These are phyloP conservation scores for Cosmia pyralina DNA, from an alignment of 2,888 invertebrate genomes.

Conservation along the genomic window DNA sequence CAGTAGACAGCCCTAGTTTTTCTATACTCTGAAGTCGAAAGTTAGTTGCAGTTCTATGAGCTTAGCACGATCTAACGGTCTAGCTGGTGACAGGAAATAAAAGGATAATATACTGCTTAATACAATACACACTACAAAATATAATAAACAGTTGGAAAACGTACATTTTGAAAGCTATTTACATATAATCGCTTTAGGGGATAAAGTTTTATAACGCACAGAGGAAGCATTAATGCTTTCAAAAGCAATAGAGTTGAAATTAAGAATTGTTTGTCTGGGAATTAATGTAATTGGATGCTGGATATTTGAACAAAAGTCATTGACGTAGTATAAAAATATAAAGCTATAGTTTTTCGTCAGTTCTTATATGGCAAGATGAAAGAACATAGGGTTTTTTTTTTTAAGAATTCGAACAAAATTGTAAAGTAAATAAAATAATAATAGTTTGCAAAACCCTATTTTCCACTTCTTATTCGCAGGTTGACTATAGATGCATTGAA, in stretches of 20 bases:
- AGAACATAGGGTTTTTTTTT: background rate
- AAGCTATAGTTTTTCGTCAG: background rate
- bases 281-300: slow-evolving; percentile 39
- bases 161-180: slow-evolving; percentile 53
- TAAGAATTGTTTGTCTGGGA: slow-evolving; percentile 28
- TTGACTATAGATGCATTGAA: background rate
- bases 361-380: background rate
- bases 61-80: slow-evolving; percentile 74
- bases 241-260: slow-evolving; percentile 60
- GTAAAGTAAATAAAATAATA: no score
- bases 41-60: slow-evolving; percentile 72
- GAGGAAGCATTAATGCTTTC: slow-evolving; percentile 41
- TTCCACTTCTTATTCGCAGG: no score
- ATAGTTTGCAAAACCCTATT: no score
- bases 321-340: slow-evolving; percentile 3
- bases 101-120: slow-evolving; percentile 67
- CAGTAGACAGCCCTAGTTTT: slow-evolving; percentile 75
- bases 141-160: slow-evolving; percentile 45
- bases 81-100: slow-evolving; percentile 68
- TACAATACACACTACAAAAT: slow-evolving; percentile 52
- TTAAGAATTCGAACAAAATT: no score
- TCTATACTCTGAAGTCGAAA: slow-evolving; percentile 73
- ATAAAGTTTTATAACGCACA: slow-evolving; percentile 49
- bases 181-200: slow-evolving; percentile 51
- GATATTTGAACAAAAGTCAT: slow-evolving; percentile 3